Conservation (phyloP, 2,797 vertebrate genomes). For the Rhabdophis nuchalis region DNA sequence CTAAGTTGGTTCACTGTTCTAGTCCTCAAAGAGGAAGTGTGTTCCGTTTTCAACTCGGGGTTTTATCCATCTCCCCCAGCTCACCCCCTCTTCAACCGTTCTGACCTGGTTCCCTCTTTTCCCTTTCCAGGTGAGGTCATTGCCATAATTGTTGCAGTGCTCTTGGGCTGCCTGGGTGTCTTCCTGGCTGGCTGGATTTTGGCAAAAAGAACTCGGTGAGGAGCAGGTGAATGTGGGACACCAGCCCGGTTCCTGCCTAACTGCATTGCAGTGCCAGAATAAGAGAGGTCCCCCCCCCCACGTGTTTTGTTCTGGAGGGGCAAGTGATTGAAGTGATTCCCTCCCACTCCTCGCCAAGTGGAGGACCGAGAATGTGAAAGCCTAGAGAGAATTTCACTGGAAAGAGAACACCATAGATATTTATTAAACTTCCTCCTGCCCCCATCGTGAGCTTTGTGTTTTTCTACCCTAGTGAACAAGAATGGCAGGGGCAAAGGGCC, state of each 20-base stretch:
- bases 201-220: slow-evolving; percentile 61
- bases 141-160: slow-evolving; percentile 54
- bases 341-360: background rate
- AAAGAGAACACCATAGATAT: background rate
- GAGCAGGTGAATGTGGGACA: background rate
- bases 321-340: background rate
- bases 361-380: background rate
- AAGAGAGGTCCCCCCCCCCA: background rate
- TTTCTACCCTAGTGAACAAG: slow-evolving; percentile 3
- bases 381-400: background rate
- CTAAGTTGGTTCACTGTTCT: background rate
- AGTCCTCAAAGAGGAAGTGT: background rate
- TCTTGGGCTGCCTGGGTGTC: slow-evolving; percentile 51
- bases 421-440: background rate
- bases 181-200: slow-evolving; percentile 50
- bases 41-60: no score
- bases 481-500: background rate
- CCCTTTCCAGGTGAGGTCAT: slow-evolving; percentile 61
- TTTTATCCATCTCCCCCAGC: rapidly evolving
- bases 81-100: rapidly evolving
- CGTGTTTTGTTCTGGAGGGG: background rate
- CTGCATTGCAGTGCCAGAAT: background rate
- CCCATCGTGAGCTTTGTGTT: background rate
- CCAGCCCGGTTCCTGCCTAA: background rate
- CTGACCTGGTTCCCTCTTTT: rapidly evolving